Percentiles rank a stretch among this genome's conserved stretches.
phyloP scores from a whole-genome alignment of 2,797 vertebrate genomes.

The Melanotaenia parkinsoni region DNA sequence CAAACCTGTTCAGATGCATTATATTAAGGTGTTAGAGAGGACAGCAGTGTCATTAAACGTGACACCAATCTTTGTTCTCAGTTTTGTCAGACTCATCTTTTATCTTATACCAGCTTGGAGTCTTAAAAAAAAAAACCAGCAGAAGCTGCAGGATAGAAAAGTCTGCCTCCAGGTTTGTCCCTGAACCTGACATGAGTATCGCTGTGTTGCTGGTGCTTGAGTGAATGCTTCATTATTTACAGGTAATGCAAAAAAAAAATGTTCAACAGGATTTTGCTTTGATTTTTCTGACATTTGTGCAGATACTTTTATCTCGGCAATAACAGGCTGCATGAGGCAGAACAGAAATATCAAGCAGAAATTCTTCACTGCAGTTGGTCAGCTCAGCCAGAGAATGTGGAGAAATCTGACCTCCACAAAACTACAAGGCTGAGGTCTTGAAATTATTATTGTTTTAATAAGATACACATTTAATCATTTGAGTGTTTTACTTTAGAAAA shows the following conservation, averaged over 20 bases:
- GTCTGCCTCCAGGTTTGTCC: slow-evolving; percentile 12
- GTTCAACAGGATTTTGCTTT: slow-evolving; percentile 30
- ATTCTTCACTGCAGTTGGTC: slow-evolving; percentile 34
- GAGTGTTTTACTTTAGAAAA: neutral
- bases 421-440: neutral
- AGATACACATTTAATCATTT: neutral
- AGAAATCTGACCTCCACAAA: neutral
- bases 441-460: neutral
- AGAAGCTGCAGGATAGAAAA: slow-evolving; percentile 25
- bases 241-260: slow-evolving; percentile 37
- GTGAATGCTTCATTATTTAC: slow-evolving; percentile 47
- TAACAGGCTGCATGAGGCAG: slow-evolving; percentile 25
- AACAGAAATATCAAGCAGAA: slow-evolving; percentile 29
- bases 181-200: slow-evolving; percentile 25
- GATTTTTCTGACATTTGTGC: slow-evolving; percentile 58
- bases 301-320: slow-evolving; percentile 54
- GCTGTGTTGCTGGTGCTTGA: slow-evolving; percentile 14
- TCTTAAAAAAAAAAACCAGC: neutral
- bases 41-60: neutral
- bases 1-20: neutral
- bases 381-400: slow-evolving; percentile 11
- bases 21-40: neutral
- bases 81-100: neutral
- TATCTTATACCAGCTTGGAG: neutral
- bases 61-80: neutral